Conservation (phyloP, 1,140 invertebrate species). For the Drosophila quadrilineata region DNA sequence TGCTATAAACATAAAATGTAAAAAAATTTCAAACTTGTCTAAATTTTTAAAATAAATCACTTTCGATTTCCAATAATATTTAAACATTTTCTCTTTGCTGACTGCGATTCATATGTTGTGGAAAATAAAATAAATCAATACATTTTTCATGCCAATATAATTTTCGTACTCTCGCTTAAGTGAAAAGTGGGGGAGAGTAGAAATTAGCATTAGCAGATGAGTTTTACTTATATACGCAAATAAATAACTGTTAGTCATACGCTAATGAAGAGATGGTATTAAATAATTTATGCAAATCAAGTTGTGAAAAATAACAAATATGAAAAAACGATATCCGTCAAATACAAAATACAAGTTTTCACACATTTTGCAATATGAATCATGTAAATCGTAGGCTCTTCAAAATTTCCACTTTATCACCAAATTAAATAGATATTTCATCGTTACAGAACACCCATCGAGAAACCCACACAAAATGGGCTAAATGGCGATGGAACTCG, state of each 20-base stretch:
- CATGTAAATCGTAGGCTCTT: not conserved
- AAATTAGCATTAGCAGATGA: conserved; percentile 2
- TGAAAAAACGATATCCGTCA: not conserved
- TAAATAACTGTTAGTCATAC: no score
- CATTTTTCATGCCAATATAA: conserved; percentile 15
- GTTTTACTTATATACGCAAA: conserved; percentile 15
- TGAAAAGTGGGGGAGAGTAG: not conserved
- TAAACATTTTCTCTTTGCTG: conserved; percentile 27
- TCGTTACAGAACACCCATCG: conserved; percentile 2
- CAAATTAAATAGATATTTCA: not conserved
- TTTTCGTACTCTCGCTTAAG: conserved; percentile 17
- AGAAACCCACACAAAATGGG: conserved; percentile 13
- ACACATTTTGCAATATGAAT: no score
- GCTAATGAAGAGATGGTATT: conserved; percentile 32
- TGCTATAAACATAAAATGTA: no score
- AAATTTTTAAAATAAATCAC: no score
- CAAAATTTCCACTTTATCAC: conserved; percentile 7
- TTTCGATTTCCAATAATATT: conserved; percentile 17
- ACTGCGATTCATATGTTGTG: conserved; percentile 16
- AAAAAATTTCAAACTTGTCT: no score
- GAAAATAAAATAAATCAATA: conserved; percentile 32
- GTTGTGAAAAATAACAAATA: conserved; percentile 6
- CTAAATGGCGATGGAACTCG: conserved; percentile 3
- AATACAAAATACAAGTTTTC: no score
- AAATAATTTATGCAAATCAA: conserved; percentile 20